These are phyloP conservation scores for Aramus guarauna DNA, from an alignment of 2,113 vertebrate species.

Conservation along the genomic window DNA sequence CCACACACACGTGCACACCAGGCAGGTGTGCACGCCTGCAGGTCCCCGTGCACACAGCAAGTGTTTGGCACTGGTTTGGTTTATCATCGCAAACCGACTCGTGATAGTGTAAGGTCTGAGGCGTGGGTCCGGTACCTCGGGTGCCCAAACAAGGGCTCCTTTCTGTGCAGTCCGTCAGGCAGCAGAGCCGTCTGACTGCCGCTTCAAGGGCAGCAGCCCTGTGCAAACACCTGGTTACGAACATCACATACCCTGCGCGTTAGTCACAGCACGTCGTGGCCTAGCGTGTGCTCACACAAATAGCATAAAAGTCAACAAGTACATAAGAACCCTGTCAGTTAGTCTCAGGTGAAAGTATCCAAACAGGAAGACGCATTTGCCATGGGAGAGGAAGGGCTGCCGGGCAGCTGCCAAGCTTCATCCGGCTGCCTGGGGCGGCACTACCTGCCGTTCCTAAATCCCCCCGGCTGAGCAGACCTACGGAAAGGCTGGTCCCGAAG, in stretches of 20 bases:
- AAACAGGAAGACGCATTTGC: background rate
- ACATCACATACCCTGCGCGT: background rate
- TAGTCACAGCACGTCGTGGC: background rate
- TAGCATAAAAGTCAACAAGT: background rate
- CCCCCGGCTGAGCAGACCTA: background rate
- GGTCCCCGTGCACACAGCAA: rapidly evolving
- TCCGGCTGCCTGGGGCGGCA: rapidly evolving
- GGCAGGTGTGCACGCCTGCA: background rate
- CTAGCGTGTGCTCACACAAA: background rate
- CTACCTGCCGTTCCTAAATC: background rate
- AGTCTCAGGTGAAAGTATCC: background rate
- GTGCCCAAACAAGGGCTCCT: background rate
- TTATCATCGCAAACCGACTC: background rate
- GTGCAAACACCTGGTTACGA: background rate
- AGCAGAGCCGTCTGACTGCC: background rate
- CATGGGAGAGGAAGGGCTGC: background rate
- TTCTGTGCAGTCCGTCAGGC: background rate
- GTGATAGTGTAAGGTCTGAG: background rate
- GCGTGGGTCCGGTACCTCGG: background rate
- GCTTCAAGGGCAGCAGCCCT: background rate
- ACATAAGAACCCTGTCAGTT: background rate
- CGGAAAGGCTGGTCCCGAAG: background rate
- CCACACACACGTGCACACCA: rapidly evolving
- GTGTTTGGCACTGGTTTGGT: background rate
- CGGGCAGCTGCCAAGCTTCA: background rate